Evolutionary conservation across 1,140 invertebrate species (phyloP).

Genomic region (Magallana angulata): DNA sequence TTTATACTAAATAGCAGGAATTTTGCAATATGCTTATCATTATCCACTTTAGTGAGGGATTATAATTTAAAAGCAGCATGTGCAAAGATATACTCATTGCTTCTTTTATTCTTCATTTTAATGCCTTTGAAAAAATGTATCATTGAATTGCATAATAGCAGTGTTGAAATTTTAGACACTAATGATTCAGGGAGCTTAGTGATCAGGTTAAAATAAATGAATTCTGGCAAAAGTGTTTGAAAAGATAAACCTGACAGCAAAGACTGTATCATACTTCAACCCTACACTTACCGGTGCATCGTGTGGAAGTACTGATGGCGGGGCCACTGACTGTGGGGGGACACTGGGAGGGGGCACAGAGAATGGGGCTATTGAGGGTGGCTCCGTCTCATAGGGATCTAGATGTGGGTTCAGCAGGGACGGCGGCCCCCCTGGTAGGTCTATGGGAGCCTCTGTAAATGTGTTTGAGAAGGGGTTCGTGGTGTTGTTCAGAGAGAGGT

Average conservation of each 20-base stretch:
- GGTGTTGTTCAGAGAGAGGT: slow-evolving; percentile 22
- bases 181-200: no score
- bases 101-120: no score
- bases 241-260: no score
- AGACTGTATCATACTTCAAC: not conserved
- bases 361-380: slow-evolving; percentile 56
- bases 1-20: not conserved
- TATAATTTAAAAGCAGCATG: no score
- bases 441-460: slow-evolving; percentile 43
- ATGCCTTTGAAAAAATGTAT: no score
- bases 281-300: slow-evolving; percentile 62
- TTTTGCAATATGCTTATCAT: no score
- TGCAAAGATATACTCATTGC: no score
- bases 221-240: no score
- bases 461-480: slow-evolving; percentile 46
- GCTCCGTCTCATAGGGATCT: slow-evolving; percentile 53
- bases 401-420: slow-evolving; percentile 42
- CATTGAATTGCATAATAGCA: no score
- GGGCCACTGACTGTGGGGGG: slow-evolving; percentile 62
- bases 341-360: slow-evolving; percentile 58
- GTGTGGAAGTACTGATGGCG: slow-evolving; percentile 46
- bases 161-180: no score
- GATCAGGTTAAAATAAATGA: no score
- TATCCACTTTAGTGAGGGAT: no score
- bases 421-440: slow-evolving; percentile 44